phyloP scores from a whole-genome alignment of 2,113 vertebrate species.

The Sarotherodon lohbergeri region DNA sequence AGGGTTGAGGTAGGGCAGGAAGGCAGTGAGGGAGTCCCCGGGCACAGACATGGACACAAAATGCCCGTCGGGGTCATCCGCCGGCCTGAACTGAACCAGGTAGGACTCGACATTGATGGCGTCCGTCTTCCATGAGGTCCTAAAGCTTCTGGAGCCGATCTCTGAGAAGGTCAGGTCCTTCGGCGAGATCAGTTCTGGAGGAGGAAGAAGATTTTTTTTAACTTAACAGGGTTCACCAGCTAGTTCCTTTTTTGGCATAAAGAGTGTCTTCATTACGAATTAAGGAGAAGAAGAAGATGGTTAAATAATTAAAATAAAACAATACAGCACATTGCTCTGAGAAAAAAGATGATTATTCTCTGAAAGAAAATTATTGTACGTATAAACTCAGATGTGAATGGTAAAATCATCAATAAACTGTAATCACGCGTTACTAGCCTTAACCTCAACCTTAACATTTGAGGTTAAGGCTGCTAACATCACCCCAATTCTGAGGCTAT shows the following conservation, averaged over 20 bases:
- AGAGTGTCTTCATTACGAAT: background rate
- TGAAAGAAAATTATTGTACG: background rate
- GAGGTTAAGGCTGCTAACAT: background rate
- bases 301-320: background rate
- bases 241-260: background rate
- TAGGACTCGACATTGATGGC: constrained; percentile 78
- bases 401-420: background rate
- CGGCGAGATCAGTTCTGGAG: constrained; percentile 80
- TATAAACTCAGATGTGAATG: background rate
- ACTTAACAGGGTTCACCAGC: background rate
- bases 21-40: constrained; percentile 70
- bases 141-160: constrained; percentile 81
- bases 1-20: constrained; percentile 82
- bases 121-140: constrained; percentile 80
- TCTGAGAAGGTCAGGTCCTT: constrained; percentile 83
- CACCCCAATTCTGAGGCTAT: background rate
- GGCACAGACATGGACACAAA: constrained; percentile 84
- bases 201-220: background rate
- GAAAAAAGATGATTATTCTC: background rate
- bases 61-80: constrained; percentile 48
- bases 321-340: background rate
- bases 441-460: background rate
- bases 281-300: background rate
- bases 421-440: background rate
- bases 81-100: constrained; percentile 81